Conservation (phyloP, 2,113 vertebrate species). For the Sapayoa aenigma region DNA sequence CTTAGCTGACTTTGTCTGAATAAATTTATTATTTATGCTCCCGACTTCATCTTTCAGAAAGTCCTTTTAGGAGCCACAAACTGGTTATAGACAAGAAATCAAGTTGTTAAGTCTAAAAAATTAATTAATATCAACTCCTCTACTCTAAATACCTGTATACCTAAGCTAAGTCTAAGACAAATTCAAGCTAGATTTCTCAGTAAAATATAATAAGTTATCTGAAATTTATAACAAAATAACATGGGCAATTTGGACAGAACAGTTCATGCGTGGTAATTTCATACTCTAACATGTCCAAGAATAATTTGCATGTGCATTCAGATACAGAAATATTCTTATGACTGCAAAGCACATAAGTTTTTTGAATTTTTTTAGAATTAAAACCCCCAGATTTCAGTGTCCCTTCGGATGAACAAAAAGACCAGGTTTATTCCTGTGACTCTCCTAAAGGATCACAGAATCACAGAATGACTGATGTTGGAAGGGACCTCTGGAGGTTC, state of each 20-base stretch:
- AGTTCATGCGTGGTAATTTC: background rate
- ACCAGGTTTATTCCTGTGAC: background rate
- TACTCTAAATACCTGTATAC: background rate
- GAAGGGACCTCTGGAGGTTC: background rate
- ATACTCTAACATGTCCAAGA: background rate
- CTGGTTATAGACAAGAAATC: background rate
- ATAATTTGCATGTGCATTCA: background rate
- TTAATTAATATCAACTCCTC: background rate
- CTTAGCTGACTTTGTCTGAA: background rate
- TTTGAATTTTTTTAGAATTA: background rate
- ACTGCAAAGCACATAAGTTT: background rate
- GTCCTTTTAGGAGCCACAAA: background rate
- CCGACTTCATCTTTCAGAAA: background rate
- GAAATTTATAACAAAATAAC: background rate
- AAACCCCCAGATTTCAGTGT: background rate
- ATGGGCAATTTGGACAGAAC: background rate
- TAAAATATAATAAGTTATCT: background rate
- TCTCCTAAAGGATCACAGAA: background rate
- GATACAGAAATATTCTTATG: background rate
- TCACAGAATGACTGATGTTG: background rate
- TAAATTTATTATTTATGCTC: background rate
- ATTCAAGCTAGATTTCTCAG: background rate
- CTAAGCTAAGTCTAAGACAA: background rate
- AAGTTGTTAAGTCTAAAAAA: background rate
- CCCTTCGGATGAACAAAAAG: background rate